A percentile compares a stretch with the other conserved stretches of the same genome.
Evolutionary conservation across 2,113 vertebrate species (phyloP).

Genomic region (Thoracochromis brauschi): DNA sequence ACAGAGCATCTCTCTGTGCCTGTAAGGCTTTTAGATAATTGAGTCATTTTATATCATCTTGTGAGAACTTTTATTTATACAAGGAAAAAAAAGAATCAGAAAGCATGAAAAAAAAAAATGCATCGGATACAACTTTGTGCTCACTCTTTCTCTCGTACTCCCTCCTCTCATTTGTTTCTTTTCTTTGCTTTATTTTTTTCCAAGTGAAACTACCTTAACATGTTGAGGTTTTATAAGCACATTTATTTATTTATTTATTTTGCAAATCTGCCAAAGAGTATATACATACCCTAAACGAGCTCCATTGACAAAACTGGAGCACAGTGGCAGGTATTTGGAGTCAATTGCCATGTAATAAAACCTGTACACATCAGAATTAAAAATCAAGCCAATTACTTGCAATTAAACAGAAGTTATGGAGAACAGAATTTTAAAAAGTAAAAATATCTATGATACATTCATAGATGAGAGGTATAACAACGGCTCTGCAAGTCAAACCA

Average conservation of each 20-base stretch:
- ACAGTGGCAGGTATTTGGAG: slow-evolving; percentile 38
- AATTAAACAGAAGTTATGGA: slow-evolving; percentile 15
- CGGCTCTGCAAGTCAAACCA: neutral
- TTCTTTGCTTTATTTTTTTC: neutral
- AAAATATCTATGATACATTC: neutral
- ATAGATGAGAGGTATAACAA: neutral
- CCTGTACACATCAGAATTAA: slow-evolving; percentile 28
- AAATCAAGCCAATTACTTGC: slow-evolving; percentile 65
- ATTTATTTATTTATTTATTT: neutral
- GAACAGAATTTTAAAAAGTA: neutral
- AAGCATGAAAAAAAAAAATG: neutral
- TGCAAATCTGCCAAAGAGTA: slow-evolving; percentile 40
- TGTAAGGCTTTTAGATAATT: slow-evolving; percentile 33
- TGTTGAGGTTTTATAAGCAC: slow-evolving; percentile 38
- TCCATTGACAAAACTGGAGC: slow-evolving; percentile 66
- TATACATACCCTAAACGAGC: slow-evolving; percentile 42
- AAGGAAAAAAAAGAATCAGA: neutral
- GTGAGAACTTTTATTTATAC: slow-evolving; percentile 28
- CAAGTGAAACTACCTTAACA: slow-evolving; percentile 20
- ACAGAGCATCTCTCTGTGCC: neutral
- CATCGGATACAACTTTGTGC: slow-evolving; percentile 5
- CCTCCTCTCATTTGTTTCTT: neutral
- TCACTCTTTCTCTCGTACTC: neutral
- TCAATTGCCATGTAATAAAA: slow-evolving; percentile 38
- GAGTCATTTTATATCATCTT: slow-evolving; percentile 44